A percentile compares a stretch with the other conserved stretches of the same genome.
Evolutionary conservation across 2,797 vertebrate genomes (phyloP).

Genomic region (Phalanger gymnotis): DNA sequence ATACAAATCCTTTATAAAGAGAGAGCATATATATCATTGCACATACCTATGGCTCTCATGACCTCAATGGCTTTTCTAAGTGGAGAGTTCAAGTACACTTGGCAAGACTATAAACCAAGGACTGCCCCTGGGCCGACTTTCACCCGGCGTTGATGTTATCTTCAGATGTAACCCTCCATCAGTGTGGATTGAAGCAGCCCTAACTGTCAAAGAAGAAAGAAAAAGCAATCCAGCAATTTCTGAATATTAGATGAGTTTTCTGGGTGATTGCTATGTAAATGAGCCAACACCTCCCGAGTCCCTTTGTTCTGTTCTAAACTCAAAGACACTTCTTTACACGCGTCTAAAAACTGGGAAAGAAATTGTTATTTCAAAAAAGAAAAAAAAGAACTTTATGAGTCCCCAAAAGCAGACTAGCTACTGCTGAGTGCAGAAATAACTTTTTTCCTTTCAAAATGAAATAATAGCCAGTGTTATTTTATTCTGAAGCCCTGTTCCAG

Average conservation of each 20-base stretch:
- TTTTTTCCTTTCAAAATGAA: background rate
- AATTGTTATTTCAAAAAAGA: slow-evolving; percentile 15
- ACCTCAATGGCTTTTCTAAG: background rate
- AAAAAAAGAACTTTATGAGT: slow-evolving; percentile 6
- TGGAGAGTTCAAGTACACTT: background rate
- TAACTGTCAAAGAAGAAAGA: background rate
- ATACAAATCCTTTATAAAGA: background rate
- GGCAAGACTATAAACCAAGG: background rate
- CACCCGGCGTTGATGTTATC: fast-evolving
- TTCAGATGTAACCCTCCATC: background rate
- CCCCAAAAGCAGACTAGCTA: background rate
- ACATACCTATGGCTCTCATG: background rate
- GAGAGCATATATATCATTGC: background rate
- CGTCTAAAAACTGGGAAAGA: background rate
- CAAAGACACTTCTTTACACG: background rate
- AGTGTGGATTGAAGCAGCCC: fast-evolving
- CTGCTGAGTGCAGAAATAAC: background rate
- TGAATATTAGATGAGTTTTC: background rate
- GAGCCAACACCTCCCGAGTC: background rate
- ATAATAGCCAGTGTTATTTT: background rate
- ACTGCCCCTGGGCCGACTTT: background rate
- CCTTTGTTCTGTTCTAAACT: slow-evolving; percentile 16
- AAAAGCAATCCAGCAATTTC: background rate
- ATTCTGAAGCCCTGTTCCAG: fast-evolving
- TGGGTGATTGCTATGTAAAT: background rate